These are phyloP conservation scores for Amphiprion clarkii DNA, from an alignment of 2,797 vertebrate genomes.

Conservation along the genomic window DNA sequence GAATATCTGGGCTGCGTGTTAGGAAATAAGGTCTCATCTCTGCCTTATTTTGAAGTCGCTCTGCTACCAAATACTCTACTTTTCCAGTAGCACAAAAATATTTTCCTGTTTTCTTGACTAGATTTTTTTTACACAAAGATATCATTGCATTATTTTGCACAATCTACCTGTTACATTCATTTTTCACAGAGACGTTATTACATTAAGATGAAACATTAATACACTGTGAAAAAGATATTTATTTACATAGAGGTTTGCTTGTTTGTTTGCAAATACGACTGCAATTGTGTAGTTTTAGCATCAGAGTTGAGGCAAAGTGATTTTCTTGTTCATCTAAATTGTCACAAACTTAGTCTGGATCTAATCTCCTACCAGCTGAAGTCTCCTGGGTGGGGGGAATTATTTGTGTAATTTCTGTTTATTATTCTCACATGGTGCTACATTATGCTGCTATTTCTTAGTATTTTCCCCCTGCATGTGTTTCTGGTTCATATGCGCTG, in stretches of 20 bases:
- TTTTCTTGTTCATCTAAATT: constrained; percentile 35
- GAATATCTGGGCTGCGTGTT: constrained; percentile 60
- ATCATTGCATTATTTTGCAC: constrained; percentile 3
- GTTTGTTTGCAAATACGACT: constrained; percentile 25
- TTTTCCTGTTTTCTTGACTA: neutral
- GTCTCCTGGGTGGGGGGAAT: constrained; percentile 26
- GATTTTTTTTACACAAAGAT: constrained; percentile 17
- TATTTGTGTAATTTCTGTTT: constrained; percentile 45
- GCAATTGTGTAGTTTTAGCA: constrained; percentile 8
- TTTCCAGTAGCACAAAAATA: constrained; percentile 5
- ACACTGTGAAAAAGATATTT: constrained; percentile 20
- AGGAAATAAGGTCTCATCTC: constrained; percentile 64
- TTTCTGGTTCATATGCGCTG: constrained; percentile 31
- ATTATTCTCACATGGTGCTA: constrained; percentile 23
- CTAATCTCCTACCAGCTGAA: constrained; percentile 28
- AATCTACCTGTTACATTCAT: constrained; percentile 15
- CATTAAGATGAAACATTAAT: constrained; percentile 25
- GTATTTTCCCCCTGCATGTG: constrained; percentile 13
- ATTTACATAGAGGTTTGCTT: constrained; percentile 13
- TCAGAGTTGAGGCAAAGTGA: constrained; percentile 16
- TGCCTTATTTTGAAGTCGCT: constrained; percentile 60
- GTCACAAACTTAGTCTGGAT: constrained; percentile 29
- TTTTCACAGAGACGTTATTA: constrained; percentile 28
- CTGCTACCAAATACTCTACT: constrained; percentile 48
- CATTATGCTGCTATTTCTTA: constrained; percentile 13